phyloP scores from a whole-genome alignment of 1,140 invertebrate species.

The Drosophila miranda region DNA sequence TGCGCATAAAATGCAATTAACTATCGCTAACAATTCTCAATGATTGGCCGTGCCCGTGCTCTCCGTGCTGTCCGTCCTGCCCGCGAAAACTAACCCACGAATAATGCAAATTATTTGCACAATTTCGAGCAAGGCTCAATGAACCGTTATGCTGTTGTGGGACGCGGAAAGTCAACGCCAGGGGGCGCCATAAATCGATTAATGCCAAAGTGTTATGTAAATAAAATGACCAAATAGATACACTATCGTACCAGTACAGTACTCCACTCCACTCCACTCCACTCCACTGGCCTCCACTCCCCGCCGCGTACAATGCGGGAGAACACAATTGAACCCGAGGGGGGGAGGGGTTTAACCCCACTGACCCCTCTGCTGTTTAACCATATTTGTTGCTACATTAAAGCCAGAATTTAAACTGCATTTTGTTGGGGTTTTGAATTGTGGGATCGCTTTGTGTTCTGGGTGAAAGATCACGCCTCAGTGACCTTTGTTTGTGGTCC shows the following conservation, averaged over 20 bases:
- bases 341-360: neutral
- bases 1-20: conserved; percentile 60
- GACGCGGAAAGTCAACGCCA: conserved; percentile 58
- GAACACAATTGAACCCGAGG: too few relatives aligned
- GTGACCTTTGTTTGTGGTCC: conserved; percentile 42
- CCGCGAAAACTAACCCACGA: conserved; percentile 25
- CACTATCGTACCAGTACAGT: neutral
- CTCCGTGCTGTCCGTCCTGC: neutral
- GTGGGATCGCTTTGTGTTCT: conserved; percentile 13
- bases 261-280: too few relatives aligned
- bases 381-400: conserved; percentile 31
- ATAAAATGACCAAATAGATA: conserved; percentile 45
- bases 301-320: too few relatives aligned
- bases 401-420: conserved; percentile 28
- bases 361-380: conserved; percentile 9
- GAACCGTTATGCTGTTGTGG: conserved; percentile 14
- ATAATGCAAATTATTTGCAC: conserved; percentile 50
- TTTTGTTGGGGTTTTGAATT: conserved; percentile 7
- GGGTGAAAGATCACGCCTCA: conserved; percentile 23
- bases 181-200: conserved; percentile 65
- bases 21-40: conserved; percentile 21
- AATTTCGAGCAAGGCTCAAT: conserved; percentile 54
- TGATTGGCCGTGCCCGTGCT: conserved; percentile 21
- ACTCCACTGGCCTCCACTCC: too few relatives aligned
- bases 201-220: conserved; percentile 69